Conservation (phyloP, 2,113 vertebrate genomes). For the Brachyistius frenatus region DNA sequence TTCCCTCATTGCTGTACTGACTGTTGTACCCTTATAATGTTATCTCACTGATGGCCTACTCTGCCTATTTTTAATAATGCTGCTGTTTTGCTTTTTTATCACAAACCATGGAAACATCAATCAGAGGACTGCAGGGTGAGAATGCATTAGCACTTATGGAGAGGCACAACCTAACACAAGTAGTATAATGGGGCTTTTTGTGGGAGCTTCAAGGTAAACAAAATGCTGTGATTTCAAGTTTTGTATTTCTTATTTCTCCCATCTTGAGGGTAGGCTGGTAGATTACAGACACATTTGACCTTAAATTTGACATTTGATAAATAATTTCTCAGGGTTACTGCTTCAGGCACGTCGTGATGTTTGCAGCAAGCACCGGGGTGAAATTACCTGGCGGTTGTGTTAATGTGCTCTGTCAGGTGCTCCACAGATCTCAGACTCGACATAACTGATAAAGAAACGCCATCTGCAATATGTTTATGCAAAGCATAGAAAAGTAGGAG, state of each 20-base stretch:
- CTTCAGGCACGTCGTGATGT: conserved; percentile 7
- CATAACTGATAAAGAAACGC: conserved; percentile 14
- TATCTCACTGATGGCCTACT: neutral
- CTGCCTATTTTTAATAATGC: conserved; percentile 50
- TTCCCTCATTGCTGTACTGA: neutral
- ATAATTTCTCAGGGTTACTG: conserved; percentile 8
- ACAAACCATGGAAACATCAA: conserved; percentile 45
- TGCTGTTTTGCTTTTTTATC: conserved; percentile 44
- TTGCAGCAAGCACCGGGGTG: conserved; percentile 20
- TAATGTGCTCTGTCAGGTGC: conserved; percentile 25
- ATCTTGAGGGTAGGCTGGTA: neutral
- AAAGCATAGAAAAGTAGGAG: neutral
- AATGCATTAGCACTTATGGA: conserved; percentile 39
- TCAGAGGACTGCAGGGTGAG: conserved; percentile 56
- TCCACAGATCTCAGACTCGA: conserved; percentile 1
- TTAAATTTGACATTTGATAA: conserved; percentile 13
- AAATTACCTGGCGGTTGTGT: conserved; percentile 25
- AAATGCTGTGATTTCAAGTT: conserved; percentile 46
- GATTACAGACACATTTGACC: conserved; percentile 20
- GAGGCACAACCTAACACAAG: conserved; percentile 37
- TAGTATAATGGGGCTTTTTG: conserved; percentile 41
- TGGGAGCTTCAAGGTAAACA: neutral
- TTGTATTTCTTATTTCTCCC: conserved; percentile 12
- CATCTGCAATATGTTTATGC: conserved; percentile 7
- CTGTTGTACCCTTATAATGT: conserved; percentile 2